Evolutionary conservation across 2,113 vertebrate species (phyloP).

Genomic region (Grantiella picta): DNA sequence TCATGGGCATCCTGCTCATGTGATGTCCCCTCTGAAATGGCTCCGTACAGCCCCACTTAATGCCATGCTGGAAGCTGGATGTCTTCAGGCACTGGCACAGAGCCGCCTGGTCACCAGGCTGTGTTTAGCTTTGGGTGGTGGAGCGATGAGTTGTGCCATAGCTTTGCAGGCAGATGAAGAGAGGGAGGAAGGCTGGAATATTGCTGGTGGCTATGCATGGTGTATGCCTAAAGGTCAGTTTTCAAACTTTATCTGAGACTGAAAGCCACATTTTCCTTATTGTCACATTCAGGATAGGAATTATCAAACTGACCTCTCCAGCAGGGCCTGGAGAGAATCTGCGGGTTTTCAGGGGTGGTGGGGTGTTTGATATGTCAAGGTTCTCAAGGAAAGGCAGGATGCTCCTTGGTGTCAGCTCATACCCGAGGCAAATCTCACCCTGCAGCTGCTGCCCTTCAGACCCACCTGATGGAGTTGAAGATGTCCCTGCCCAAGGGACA

Average conservation of each 20-base stretch:
- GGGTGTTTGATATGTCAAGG: rapidly evolving
- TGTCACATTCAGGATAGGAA: neutral
- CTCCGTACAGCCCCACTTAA: rapidly evolving
- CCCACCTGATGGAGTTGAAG: rapidly evolving
- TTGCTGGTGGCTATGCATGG: rapidly evolving
- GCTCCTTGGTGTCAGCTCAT: neutral
- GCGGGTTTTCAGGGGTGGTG: neutral
- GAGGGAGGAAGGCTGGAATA: neutral
- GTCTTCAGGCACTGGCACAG: neutral
- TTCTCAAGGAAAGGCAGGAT: neutral
- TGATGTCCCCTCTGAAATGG: neutral
- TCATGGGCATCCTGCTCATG: rapidly evolving
- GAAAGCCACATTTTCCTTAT: neutral
- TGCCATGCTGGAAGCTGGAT: neutral
- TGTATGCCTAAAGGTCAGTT: neutral
- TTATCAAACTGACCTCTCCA: neutral
- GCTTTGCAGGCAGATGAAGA: neutral
- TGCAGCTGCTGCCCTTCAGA: neutral
- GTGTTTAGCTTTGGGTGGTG: neutral
- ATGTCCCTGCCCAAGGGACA: neutral
- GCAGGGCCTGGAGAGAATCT: neutral
- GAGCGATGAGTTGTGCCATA: neutral
- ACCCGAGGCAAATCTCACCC: neutral
- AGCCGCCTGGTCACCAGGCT: rapidly evolving
- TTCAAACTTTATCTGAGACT: neutral